phyloP scores from a whole-genome alignment of 2,797 vertebrate species.

The Poliocrania exsul region DNA sequence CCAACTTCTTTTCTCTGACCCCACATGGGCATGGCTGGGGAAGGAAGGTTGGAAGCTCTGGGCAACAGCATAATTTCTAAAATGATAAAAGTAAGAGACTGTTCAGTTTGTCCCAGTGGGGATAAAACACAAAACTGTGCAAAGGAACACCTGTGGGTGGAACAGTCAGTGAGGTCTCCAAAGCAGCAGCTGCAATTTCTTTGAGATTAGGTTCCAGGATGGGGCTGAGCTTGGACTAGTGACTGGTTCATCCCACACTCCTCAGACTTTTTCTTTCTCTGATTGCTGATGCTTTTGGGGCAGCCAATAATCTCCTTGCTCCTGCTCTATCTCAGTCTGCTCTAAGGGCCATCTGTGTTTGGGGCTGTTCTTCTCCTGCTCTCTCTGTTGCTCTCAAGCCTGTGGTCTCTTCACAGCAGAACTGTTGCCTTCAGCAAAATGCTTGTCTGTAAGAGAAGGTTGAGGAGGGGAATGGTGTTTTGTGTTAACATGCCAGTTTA shows the following conservation, averaged over 20 bases:
- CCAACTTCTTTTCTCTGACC: neutral
- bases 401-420: neutral
- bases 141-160: neutral
- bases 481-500: neutral
- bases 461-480: neutral
- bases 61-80: neutral
- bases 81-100: neutral
- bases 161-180: neutral
- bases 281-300: neutral
- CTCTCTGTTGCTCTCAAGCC: neutral
- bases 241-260: neutral
- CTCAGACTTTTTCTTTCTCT: neutral
- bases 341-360: fast-evolving
- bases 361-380: neutral
- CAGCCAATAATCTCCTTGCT: neutral
- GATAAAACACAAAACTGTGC: neutral
- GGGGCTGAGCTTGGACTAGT: neutral
- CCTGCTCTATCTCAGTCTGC: neutral
- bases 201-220: neutral
- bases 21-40: fast-evolving
- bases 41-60: neutral
- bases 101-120: neutral
- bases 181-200: neutral
- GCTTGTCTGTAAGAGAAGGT: neutral
- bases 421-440: neutral